Percentiles rank a stretch among this genome's conserved stretches.
Evolutionary conservation across 92 coral and sea anemone species (phyloP).

Genomic region (Epizoanthus ramosus): DNA sequence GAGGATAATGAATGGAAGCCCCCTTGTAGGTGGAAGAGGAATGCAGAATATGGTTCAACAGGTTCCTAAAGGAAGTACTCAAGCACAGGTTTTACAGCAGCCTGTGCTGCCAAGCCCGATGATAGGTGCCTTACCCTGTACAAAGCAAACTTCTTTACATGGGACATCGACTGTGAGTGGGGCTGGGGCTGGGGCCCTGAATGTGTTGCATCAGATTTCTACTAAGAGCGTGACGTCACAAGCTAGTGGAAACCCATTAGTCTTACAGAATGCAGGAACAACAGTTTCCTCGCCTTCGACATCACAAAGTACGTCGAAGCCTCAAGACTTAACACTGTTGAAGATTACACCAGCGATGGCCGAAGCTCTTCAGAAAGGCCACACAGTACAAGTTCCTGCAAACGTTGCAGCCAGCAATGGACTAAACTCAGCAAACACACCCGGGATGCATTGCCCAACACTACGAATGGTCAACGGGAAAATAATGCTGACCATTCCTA

Average conservation of each 20-base stretch:
- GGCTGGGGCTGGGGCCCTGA: background rate
- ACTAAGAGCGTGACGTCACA: background rate
- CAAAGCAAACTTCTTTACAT: background rate
- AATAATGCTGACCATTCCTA: slow-evolving; percentile 22
- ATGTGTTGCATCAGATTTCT: background rate
- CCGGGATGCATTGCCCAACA: background rate
- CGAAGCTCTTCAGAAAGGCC: slow-evolving; percentile 8
- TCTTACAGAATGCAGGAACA: background rate
- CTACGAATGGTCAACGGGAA: slow-evolving; percentile 24
- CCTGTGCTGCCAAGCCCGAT: background rate
- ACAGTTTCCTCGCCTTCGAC: background rate
- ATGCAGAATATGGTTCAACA: background rate
- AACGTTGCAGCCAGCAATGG: slow-evolving; percentile 20
- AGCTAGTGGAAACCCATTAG: background rate
- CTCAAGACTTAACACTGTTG: slow-evolving; percentile 9
- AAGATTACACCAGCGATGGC: slow-evolving; percentile 32
- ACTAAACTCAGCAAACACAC: background rate
- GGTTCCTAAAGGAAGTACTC: background rate
- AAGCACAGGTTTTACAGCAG: background rate
- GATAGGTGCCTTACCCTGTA: background rate
- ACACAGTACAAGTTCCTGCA: slow-evolving; percentile 2
- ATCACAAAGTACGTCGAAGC: background rate
- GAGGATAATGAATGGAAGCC: too few species aligned
- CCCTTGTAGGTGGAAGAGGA: too few species aligned
- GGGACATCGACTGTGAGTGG: background rate